A percentile compares a stretch with the other conserved stretches of the same genome.
Conservation (phyloP, 2,888 invertebrate genomes). For the Aricia artaxerxes region DNA sequence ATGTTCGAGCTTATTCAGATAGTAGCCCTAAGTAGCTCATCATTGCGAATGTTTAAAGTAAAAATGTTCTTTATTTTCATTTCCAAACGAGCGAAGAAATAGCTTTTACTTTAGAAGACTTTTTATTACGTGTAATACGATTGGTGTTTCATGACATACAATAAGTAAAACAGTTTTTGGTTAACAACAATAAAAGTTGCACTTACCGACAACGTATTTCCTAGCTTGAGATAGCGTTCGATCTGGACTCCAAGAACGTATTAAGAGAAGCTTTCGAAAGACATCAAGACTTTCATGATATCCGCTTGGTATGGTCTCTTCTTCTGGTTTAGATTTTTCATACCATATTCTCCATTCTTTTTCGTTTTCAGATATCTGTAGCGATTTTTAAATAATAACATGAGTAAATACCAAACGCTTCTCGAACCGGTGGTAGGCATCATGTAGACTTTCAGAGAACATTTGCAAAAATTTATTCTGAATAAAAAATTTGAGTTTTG, state of each 20-base stretch:
- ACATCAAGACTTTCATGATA: conserved; percentile 92
- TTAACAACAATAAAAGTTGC: not conserved
- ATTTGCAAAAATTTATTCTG: too few species aligned
- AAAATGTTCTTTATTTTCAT: too few species aligned
- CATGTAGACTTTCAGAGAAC: too few species aligned
- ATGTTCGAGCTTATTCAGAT: too few species aligned
- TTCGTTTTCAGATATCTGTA: conserved; percentile 89
- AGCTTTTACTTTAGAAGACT: too few species aligned
- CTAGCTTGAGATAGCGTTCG: conserved; percentile 95
- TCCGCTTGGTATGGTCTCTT: conserved; percentile 93
- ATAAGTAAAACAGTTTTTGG: not conserved
- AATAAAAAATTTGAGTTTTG: too few species aligned
- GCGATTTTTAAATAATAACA: not conserved
- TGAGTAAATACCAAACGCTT: not conserved
- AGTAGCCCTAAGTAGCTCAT: too few species aligned
- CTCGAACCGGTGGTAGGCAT: too few species aligned
- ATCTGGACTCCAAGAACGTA: conserved; percentile 97
- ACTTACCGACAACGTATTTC: conserved; percentile 90
- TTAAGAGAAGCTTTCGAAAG: conserved; percentile 91
- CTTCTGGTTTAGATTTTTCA: conserved; percentile 95
- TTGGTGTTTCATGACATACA: too few species aligned
- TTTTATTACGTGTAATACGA: too few species aligned
- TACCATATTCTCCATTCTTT: conserved; percentile 95
- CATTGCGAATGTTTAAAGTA: too few species aligned
- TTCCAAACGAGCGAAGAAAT: too few species aligned